These are phyloP conservation scores for Epizoanthus rinbou DNA, from an alignment of 92 coral and sea anemone species.

Conservation along the genomic window DNA sequence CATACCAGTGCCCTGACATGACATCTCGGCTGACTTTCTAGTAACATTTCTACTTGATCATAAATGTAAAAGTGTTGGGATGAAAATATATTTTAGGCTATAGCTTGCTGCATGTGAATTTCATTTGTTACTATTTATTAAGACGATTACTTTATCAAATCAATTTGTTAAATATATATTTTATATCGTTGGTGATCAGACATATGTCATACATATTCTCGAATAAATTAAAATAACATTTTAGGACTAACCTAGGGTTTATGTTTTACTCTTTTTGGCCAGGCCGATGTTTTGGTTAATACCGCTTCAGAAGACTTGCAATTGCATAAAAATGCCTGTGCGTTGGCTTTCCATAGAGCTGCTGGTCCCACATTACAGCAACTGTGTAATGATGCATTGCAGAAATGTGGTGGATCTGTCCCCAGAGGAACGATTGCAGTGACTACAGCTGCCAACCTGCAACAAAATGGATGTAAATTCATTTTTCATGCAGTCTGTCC, in stretches of 20 bases:
- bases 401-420: neutral
- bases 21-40: too few relatives aligned
- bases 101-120: too few relatives aligned
- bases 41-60: too few relatives aligned
- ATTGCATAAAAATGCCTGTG: constrained; percentile 62
- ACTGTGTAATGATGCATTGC: constrained; percentile 53
- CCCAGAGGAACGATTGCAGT: constrained; percentile 29
- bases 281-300: constrained; percentile 49
- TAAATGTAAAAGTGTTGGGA: too few relatives aligned
- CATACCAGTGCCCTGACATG: too few relatives aligned
- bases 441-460: constrained; percentile 43
- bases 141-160: too few relatives aligned
- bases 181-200: too few relatives aligned
- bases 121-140: too few relatives aligned
- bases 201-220: too few relatives aligned
- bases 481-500: constrained; percentile 51
- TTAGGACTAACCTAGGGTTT: neutral
- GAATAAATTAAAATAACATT: neutral
- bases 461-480: constrained; percentile 17
- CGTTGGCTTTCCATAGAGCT: constrained; percentile 62
- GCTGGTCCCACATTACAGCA: constrained; percentile 73
- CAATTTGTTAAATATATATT: too few relatives aligned
- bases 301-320: constrained; percentile 61
- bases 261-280: neutral
- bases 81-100: too few relatives aligned